Evolutionary conservation across 1,140 invertebrate genomes (phyloP), one percentile per base, ranked within the genome.

Genomic region (Drosophila lacteicornis): DNA sequence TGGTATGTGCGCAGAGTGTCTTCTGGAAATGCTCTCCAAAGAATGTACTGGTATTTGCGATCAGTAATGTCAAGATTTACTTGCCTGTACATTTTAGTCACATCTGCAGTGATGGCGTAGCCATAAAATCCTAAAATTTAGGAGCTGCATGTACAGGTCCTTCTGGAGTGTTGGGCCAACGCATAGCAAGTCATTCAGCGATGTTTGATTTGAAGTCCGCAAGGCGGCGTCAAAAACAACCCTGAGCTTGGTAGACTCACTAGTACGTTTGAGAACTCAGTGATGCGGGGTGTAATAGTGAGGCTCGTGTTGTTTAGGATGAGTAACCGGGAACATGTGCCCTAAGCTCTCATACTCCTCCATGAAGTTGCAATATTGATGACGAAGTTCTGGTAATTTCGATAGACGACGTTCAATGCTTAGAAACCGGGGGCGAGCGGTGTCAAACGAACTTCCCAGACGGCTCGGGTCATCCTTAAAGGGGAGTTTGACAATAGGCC

Each of bases 201-300:
- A 57, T 13, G 13, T 42, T 57, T 42, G 22, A 40, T 57, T 57
- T 4, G 40, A 30, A 4, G 40, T 43, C n/a, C 56, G 40, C 25
- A 42, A 58, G 11, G 51, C 40, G 69, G 61, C 73, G 55, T 91
- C 77, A 43, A 92, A 92, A 8, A 92, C 81, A 6, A 92, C 80
- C 43, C 27, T 45, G 9, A 19, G 9, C 43, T 45, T 12, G 17
- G 43, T 11, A 4, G 17, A 22, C 45, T 46, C 17, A 19, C 11
- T 46, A 9, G 9, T 12, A 9, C 9, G 45, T 22, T 46, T 22
- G 4, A 22, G 45, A 17, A 46, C 45, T 17, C 45, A 46, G 45
- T 22, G 11, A 46, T 46, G 45, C 3, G 17, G 9, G 2, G 19
- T 46, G 33, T 55, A 15, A 7, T 55, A 38, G 51, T 38, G 17